These are phyloP conservation scores for Galaxea fascicularis DNA, from an alignment of 92 coral and sea anemone species.

Conservation along the genomic window DNA sequence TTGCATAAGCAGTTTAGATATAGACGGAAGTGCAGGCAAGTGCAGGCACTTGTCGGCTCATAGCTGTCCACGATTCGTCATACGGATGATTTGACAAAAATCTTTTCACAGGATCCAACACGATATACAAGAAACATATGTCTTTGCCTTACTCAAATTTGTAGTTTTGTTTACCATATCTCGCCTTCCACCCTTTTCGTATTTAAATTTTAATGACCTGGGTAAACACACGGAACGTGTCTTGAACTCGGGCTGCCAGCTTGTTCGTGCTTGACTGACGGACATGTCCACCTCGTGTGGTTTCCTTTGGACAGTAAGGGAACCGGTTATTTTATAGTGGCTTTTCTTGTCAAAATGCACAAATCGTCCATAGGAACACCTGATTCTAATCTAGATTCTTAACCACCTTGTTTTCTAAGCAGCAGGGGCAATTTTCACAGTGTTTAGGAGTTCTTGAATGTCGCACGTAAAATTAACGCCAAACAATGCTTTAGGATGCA, in stretches of 20 bases:
- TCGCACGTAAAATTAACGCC: constrained; percentile 37
- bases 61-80: background rate
- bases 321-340: background rate
- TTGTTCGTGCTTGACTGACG: constrained; percentile 12
- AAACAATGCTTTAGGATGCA: constrained; percentile 13
- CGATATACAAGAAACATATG: constrained; percentile 8
- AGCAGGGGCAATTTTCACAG: constrained; percentile 42
- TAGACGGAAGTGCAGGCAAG: background rate
- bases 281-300: background rate
- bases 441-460: constrained; percentile 19
- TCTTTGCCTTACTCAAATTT: constrained; percentile 7
- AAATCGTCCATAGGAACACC: constrained; percentile 21
- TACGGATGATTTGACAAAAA: background rate
- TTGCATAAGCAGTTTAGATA: background rate
- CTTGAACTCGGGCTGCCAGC: constrained; percentile 27
- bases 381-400: constrained; percentile 28
- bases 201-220: constrained; percentile 91
- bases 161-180: constrained; percentile 34
- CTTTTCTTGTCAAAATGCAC: background rate
- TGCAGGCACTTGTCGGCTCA: background rate
- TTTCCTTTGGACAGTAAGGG: background rate
- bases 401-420: constrained; percentile 38
- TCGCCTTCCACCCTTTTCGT: constrained; percentile 62
- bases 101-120: background rate
- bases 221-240: constrained; percentile 80